Base-by-base conservation (phyloP, 1,140 invertebrate species). In the Orussus abietinus region DNA sequence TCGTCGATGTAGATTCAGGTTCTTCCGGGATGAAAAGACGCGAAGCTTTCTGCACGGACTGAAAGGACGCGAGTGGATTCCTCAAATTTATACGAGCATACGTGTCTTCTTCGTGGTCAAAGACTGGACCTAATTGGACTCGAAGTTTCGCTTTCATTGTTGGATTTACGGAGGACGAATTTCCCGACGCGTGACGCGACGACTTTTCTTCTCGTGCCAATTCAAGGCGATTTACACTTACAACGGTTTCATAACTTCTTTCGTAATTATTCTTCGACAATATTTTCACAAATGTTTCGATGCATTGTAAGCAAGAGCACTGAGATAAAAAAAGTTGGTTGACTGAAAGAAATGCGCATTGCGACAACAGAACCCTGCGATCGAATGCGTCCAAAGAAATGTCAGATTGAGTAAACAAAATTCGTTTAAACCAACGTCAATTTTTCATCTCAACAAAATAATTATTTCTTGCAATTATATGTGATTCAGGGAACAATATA, bases 131-230 rank as follows among this genome's bases (percentile, higher is more conserved):
- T 71, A 71, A 69, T 69, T 69, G 64, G 50, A 47, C 31, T 49
- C 17, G 19, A 45, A 59, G 66, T 71, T 71, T 69, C 66, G 64
- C 66, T 71, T 71, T 69, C 66, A 51, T 71, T 64, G 59, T 64
- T 49, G 47, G 50, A 58, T 60, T 57, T 65, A 49, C 57, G 66
- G 57, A 53, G 51, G 50, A 59, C 47, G 46, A 51, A n/a, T 42
- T 44, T 59, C 49, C 42, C 54, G 45, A 53, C 60, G 60, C 63
- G 59, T 69, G 60, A 71, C 64, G 42, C 44, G 41, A 49, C 41
- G 47, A 45, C 45, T 59, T 54, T 47, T 51, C 42, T 45, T 49
- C 51, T 56, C 49, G 26, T 28, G 13, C 21, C 25, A 50, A n/a
- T n/a, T n/a, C n/a, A n/a, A n/a, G n/a, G 32, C 25, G 12, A 7